Conservation (phyloP, 2,888 invertebrate genomes). For the Pseudococcus jackbeardsleyi region DNA sequence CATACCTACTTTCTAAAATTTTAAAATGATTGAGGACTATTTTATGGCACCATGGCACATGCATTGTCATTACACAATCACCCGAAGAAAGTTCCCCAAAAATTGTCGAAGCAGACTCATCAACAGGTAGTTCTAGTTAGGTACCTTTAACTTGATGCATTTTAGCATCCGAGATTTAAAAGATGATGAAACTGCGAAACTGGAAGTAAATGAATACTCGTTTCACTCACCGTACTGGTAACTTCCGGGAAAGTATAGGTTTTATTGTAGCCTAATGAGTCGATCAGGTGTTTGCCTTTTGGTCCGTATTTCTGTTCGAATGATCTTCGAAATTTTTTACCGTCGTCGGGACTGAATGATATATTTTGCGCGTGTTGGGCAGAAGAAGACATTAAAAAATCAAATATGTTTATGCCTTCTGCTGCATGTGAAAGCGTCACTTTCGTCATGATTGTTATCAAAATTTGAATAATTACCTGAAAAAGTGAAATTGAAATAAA, state of each 20-base stretch:
- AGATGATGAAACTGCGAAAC: neutral
- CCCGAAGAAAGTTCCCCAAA: too few species aligned
- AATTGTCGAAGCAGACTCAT: too few species aligned
- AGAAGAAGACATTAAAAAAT: slow-evolving; percentile 54
- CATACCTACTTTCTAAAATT: too few species aligned
- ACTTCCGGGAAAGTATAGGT: slow-evolving; percentile 18
- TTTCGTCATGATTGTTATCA: neutral
- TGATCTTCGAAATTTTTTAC: slow-evolving; percentile 67
- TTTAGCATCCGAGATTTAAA: neutral
- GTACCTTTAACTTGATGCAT: too few species aligned
- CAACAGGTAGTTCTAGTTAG: too few species aligned
- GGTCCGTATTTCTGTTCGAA: slow-evolving; percentile 68
- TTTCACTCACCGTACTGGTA: slow-evolving; percentile 2
- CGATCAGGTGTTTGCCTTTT: slow-evolving; percentile 68
- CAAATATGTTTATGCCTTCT: slow-evolving; percentile 59
- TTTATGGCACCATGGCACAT: too few species aligned
- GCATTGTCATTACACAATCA: too few species aligned
- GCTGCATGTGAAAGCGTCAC: slow-evolving; percentile 25
- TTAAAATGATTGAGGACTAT: too few species aligned
- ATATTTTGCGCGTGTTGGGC: slow-evolving; percentile 62
- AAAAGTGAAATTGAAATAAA: neutral
- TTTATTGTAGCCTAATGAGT: slow-evolving; percentile 68
- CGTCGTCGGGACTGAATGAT: slow-evolving; percentile 67
- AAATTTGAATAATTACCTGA: slow-evolving; percentile 30
- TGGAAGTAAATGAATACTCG: neutral